Evolutionary conservation across 2,113 vertebrate genomes (phyloP).

Genomic region (Trichechus manatus): DNA sequence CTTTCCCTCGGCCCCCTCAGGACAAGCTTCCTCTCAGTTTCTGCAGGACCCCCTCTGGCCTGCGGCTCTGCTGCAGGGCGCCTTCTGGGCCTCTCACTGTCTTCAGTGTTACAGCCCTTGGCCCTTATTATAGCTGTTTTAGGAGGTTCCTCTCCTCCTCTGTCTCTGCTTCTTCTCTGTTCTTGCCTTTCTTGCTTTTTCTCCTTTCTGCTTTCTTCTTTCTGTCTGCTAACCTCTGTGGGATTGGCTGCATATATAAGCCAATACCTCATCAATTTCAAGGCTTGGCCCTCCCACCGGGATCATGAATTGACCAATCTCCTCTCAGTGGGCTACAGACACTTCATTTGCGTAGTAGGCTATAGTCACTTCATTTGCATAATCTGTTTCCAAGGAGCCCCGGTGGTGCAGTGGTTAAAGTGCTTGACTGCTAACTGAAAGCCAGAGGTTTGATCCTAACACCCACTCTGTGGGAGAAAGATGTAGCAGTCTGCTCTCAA

Average conservation of each 20-base stretch:
- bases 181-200: neutral
- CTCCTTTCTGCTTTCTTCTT: neutral
- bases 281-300: neutral
- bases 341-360: no score
- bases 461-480: no score
- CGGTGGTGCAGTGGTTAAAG: no score
- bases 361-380: no score
- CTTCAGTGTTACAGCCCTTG: neutral
- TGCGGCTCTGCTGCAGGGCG: no score
- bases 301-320: neutral
- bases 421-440: no score
- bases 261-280: neutral
- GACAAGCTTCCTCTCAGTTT: neutral
- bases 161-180: neutral
- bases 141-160: neutral
- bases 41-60: neutral
- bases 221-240: neutral
- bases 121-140: neutral
- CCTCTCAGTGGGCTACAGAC: no score
- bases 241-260: neutral
- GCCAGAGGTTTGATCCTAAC: no score
- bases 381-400: no score
- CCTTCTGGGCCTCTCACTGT: neutral
- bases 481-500: no score
- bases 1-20: no score